Evolutionary conservation across 1,140 invertebrate species (phyloP).

Genomic region (Dryas iulia): DNA sequence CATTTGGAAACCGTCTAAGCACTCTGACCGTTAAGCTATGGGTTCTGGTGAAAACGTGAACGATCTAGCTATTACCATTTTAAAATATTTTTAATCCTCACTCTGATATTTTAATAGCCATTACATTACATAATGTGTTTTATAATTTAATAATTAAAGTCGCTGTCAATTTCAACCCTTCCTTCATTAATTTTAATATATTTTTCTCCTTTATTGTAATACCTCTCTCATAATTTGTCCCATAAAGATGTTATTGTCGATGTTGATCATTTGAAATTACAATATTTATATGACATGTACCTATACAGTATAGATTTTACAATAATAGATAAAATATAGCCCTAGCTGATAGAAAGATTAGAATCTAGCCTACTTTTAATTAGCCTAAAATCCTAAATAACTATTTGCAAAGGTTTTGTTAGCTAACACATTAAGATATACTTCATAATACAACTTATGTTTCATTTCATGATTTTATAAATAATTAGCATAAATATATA

Average conservation of each 20-base stretch:
- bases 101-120: no score
- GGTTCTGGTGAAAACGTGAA: no score
- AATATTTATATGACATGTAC: neutral
- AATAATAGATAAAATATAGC: neutral
- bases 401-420: neutral
- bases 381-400: neutral
- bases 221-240: neutral
- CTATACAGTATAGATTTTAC: neutral
- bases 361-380: neutral
- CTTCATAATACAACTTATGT: neutral
- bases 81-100: no score
- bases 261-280: neutral
- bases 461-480: neutral
- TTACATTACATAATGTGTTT: no score
- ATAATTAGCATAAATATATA: no score
- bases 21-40: no score
- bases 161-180: neutral
- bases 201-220: neutral
- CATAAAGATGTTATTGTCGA: conserved; percentile 11
- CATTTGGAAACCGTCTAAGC: no score
- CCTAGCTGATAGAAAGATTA: neutral
- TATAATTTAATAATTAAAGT: no score
- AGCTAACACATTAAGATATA: neutral
- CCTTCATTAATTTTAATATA: neutral
- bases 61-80: no score